Evolutionary conservation across 2,113 vertebrate genomes (phyloP), one percentile per base, ranked within the genome.

Genomic region (Burhinus bistriatus): DNA sequence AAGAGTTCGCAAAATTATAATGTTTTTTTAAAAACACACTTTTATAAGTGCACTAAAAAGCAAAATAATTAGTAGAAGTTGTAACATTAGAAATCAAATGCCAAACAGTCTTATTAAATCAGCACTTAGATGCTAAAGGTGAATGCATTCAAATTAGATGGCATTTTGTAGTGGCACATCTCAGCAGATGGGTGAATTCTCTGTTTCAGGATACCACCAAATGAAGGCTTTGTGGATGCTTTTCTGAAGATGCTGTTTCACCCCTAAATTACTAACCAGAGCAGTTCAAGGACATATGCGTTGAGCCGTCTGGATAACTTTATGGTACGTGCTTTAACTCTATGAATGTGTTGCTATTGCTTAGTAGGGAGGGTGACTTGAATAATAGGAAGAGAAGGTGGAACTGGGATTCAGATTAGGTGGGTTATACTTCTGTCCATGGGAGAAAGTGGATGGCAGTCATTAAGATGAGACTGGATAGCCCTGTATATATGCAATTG

Each of bases 301-400:
- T 3, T 25, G 13, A 83, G 32, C 64, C 11, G 1, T 9, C 66
- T 47, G 64, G 49, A 25, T 81, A 45, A 69, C 29, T 40, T 76
- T 3, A 29, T 12, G 32, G 54, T 29, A 22, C 0, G 0, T 68
- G n/a, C 32, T 38, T 72, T 38, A 64, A 27, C 58, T 71, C 57
- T 9, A 3, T 21, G 5, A 62, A 61, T 15, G 25, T 26, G 27
- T 38, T 80, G 36, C 45, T 82, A 2, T 25, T 70, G 54, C 45
- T 70, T 34, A 42, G 19, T 25, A 40, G 38, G 34, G 47, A 83
- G 11, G 5, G 15, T 22, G 61, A 36, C 22, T 68, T 59, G 27
- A 54, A 34, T 27, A 62, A 18, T 2, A 22, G 54, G 44, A n/a
- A 58, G 45, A 71, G 57, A 57, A 66, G 55, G 44, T 23, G 13